phyloP scores from a whole-genome alignment of 2,797 vertebrate genomes.

The Acipenser oxyrinchus region DNA sequence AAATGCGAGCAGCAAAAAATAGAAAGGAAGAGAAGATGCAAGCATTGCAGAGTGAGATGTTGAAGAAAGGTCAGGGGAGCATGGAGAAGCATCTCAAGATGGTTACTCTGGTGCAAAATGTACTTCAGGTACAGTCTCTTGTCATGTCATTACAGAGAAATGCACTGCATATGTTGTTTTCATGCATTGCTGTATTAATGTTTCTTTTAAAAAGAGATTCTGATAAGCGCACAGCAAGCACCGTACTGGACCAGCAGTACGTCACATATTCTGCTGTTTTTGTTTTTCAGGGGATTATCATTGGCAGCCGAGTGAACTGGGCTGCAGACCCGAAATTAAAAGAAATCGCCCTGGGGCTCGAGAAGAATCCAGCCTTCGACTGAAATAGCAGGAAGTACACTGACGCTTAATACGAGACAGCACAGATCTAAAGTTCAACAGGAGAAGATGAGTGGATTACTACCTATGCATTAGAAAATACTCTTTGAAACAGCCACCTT shows the following conservation, averaged over 20 bases:
- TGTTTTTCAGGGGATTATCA: constrained; percentile 52
- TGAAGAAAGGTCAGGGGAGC: constrained; percentile 53
- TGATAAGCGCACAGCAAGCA: no score
- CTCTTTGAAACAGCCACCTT: no score
- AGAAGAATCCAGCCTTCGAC: constrained; percentile 48
- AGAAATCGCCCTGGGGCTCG: constrained; percentile 54
- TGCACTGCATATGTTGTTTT: no score
- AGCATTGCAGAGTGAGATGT: constrained; percentile 43
- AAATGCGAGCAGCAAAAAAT: constrained; percentile 49
- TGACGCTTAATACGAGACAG: no score
- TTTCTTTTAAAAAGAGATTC: no score
- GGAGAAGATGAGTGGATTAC: no score
- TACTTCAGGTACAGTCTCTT: constrained; percentile 51
- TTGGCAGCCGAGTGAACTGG: constrained; percentile 64
- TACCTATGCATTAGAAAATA: no score
- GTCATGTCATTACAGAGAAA: neutral
- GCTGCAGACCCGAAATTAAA: constrained; percentile 56
- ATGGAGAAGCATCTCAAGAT: constrained; percentile 61
- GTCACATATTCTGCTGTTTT: neutral
- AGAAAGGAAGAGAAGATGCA: constrained; percentile 40
- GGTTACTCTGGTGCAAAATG: constrained; percentile 52
- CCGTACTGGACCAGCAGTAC: no score
- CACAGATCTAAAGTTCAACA: no score
- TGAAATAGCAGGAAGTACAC: neutral
- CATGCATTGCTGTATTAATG: no score